These are phyloP conservation scores for Mus minutoides DNA, from an alignment of 2,797 vertebrate species.

Conservation along the genomic window DNA sequence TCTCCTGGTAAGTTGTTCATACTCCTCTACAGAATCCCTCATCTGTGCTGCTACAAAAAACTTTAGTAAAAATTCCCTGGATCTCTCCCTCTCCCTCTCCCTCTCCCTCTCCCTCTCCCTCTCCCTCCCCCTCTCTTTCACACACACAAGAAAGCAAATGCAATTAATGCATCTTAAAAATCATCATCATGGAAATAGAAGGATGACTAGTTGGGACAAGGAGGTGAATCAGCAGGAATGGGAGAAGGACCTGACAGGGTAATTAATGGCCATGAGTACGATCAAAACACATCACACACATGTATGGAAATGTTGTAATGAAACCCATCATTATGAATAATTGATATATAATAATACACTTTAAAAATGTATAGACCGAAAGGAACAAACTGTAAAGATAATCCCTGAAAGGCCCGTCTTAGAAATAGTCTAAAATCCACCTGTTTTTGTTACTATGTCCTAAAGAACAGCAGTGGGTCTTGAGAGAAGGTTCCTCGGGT, in stretches of 20 bases:
- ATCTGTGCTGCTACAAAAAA: background rate
- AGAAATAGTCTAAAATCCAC: background rate
- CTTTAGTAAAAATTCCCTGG: background rate
- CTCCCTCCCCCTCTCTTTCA: background rate
- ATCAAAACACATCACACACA: background rate
- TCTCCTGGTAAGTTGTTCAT: background rate
- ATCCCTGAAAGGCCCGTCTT: background rate
- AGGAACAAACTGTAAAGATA: background rate
- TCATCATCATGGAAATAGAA: background rate
- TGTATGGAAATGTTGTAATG: background rate
- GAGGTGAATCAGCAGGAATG: background rate
- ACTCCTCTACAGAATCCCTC: background rate
- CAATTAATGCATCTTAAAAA: background rate
- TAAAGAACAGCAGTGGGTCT: background rate
- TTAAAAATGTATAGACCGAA: background rate
- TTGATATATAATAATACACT: background rate
- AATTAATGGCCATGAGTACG: background rate
- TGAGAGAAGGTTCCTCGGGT: background rate
- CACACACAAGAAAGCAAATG: background rate
- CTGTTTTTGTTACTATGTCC: constrained; percentile 24
- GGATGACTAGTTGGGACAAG: background rate
- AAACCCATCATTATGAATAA: background rate
- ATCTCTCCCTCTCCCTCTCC: too few species aligned
- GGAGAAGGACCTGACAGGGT: background rate
- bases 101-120: too few species aligned